Evolutionary conservation across 2,888 invertebrate species (phyloP).

Genomic region (Leptothorax acervorum): DNA sequence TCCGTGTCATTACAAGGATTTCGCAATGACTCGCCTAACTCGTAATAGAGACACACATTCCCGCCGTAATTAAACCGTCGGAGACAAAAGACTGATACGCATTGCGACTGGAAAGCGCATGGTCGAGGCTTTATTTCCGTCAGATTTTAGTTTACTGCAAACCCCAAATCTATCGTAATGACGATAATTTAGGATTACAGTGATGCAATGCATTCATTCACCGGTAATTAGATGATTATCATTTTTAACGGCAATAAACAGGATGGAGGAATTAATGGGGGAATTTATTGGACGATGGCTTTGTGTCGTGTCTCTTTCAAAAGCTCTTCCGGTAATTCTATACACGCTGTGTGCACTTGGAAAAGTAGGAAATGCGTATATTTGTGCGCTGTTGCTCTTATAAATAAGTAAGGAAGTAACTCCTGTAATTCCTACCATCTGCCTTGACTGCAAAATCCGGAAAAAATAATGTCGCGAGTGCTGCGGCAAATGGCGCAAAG

Average conservation of each 20-base stretch:
- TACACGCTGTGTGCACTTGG: not conserved
- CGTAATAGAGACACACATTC: conserved; percentile 9
- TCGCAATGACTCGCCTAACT: not conserved
- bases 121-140: not conserved
- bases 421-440: conserved; percentile 46
- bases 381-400: not conserved
- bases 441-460: conserved; percentile 38
- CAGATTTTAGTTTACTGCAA: not conserved
- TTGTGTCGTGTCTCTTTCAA: not conserved
- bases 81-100: conserved; percentile 14
- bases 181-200: not conserved
- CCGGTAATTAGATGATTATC: conserved; percentile 7
- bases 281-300: not conserved
- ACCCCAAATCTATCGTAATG: not conserved
- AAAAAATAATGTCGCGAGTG: conserved; percentile 51
- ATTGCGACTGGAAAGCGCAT: conserved; percentile 15
- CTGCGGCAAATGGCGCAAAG: conserved; percentile 43
- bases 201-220: not conserved
- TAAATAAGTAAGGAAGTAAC: conserved; percentile 26
- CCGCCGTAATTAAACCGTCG: conserved; percentile 44
- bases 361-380: not conserved
- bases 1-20: conserved; percentile 38
- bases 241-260: not conserved
- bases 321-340: not conserved
- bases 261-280: not conserved